A percentile compares a stretch with the other conserved stretches of the same genome.
These are phyloP conservation scores for Sceloporus undulatus DNA, from an alignment of 2,113 vertebrate genomes.

Conservation along the genomic window DNA sequence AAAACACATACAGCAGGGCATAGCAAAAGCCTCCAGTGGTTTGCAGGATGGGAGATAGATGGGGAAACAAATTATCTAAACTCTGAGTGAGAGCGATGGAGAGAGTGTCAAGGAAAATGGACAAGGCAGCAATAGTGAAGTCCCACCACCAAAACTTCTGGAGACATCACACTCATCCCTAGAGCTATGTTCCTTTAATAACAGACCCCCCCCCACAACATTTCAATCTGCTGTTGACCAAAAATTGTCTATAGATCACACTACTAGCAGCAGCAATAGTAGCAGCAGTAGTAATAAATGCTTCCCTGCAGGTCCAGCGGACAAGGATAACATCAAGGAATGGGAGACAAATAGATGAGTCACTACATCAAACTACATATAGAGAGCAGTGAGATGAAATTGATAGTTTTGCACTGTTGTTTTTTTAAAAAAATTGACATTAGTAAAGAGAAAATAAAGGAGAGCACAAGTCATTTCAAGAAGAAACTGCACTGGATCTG, in stretches of 20 bases:
- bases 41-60: not conserved
- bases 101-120: not conserved
- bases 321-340: not conserved
- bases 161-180: not conserved
- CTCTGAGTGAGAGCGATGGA: not conserved
- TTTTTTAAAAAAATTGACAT: not conserved
- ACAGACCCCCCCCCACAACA: not conserved
- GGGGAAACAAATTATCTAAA: constrained; percentile 10
- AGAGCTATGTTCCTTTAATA: not conserved
- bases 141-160: not conserved
- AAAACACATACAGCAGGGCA: not conserved
- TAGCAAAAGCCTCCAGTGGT: constrained; percentile 27
- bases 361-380: not conserved
- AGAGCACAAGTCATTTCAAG: not conserved
- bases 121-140: not conserved
- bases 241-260: not conserved
- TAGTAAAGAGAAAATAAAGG: not conserved
- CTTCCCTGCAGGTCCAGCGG: not conserved
- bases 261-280: not conserved
- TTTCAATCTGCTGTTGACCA: not conserved
- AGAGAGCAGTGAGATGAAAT: not conserved
- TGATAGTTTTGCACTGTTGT: not conserved
- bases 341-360: not conserved
- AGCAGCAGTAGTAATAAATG: not conserved
- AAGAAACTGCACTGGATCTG: not conserved